Conservation (phyloP, 2,113 vertebrate genomes). For the Gymnobelideus leadbeateri region DNA sequence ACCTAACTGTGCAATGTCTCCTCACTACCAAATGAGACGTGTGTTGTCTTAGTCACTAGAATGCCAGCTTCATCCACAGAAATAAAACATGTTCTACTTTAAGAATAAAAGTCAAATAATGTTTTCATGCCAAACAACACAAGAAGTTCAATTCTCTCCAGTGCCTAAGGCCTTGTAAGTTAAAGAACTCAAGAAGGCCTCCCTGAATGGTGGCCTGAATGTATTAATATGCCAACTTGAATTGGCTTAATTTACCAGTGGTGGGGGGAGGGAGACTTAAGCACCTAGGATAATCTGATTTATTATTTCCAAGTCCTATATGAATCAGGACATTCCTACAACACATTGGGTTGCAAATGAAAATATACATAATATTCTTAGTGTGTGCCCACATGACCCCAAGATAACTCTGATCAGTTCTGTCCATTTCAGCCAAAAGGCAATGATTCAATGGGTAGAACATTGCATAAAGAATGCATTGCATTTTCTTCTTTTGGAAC, state of each 20-base stretch:
- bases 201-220: conserved; percentile 51
- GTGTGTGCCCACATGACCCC: conserved; percentile 9
- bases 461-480: not conserved
- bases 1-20: conserved; percentile 80
- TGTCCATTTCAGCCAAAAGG: conserved; percentile 52
- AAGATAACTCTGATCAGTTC: conserved; percentile 51
- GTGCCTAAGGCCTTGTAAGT: conserved; percentile 28
- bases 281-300: conserved; percentile 18
- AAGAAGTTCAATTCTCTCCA: conserved; percentile 40
- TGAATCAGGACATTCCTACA: conserved; percentile 55
- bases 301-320: conserved; percentile 56
- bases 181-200: conserved; percentile 13
- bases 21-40: conserved; percentile 71
- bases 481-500: not conserved
- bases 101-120: conserved; percentile 49
- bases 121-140: conserved; percentile 61
- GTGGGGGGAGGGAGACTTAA: not conserved
- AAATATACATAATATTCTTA: conserved; percentile 30
- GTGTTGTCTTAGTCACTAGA: conserved; percentile 68
- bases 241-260: conserved; percentile 48
- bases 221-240: conserved; percentile 59
- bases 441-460: not conserved
- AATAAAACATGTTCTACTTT: conserved; percentile 48
- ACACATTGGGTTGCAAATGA: conserved; percentile 46
- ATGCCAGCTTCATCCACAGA: conserved; percentile 61